Percentiles rank a stretch among this genome's conserved stretches.
These are phyloP conservation scores for Pollachius pollachius DNA, from an alignment of 2,113 vertebrate species.

Conservation along the genomic window DNA sequence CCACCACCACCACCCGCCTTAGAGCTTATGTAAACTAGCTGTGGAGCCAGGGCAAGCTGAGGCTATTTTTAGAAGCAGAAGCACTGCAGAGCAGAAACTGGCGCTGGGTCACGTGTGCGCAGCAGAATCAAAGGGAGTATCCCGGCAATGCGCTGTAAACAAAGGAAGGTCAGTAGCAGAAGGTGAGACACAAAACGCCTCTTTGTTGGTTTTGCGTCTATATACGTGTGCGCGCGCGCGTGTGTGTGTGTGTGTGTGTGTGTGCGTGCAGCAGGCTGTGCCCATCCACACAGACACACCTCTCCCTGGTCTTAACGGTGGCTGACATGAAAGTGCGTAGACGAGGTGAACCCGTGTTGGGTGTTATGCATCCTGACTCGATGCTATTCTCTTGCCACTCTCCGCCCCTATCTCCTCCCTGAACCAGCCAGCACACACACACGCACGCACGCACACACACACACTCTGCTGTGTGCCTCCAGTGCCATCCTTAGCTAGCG, in stretches of 20 bases:
- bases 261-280: not conserved
- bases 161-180: slow-evolving; percentile 84
- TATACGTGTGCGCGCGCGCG: not conserved
- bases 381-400: slow-evolving; percentile 20
- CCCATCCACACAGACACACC: slow-evolving; percentile 10
- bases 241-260: slow-evolving; percentile 2
- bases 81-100: slow-evolving; percentile 88
- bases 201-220: slow-evolving; percentile 42
- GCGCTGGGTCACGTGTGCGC: slow-evolving; percentile 79
- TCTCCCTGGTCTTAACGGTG: slow-evolving; percentile 23
- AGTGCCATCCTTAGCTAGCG: slow-evolving; percentile 17
- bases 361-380: slow-evolving; percentile 36
- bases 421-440: slow-evolving; percentile 4
- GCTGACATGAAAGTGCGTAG: slow-evolving; percentile 46
- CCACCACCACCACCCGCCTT: slow-evolving; percentile 58
- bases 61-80: slow-evolving; percentile 89
- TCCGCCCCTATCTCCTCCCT: slow-evolving; percentile 15
- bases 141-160: slow-evolving; percentile 88
- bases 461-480: not conserved
- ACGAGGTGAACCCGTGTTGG: not conserved
- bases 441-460: slow-evolving; percentile 4
- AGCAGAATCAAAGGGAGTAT: slow-evolving; percentile 90
- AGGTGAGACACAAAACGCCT: slow-evolving; percentile 74
- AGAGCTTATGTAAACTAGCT: slow-evolving; percentile 89
- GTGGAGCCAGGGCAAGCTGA: slow-evolving; percentile 86